Conservation (phyloP, 1,140 invertebrate species). For the Macrobrachium nipponense region DNA sequence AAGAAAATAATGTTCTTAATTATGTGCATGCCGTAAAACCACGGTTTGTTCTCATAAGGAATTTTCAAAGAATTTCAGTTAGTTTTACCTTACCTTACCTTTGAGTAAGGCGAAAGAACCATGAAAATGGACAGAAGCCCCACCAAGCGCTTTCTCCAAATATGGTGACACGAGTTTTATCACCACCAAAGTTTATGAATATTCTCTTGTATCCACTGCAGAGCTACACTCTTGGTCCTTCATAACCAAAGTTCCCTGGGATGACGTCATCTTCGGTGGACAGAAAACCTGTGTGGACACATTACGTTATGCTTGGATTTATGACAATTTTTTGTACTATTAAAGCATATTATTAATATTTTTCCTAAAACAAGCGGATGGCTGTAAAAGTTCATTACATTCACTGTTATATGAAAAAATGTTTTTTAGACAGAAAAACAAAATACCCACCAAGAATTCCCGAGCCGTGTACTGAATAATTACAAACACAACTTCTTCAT, state of each 20-base stretch:
- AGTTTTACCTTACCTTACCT: constrained; percentile 7
- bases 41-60: neutral
- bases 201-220: constrained; percentile 32
- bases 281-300: constrained; percentile 8
- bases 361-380: neutral
- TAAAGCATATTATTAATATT: neutral
- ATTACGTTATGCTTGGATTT: neutral
- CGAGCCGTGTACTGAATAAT: no score
- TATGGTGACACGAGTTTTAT: constrained; percentile 9
- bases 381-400: neutral
- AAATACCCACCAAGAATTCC: no score
- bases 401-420: no score
- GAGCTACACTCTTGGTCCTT: constrained; percentile 29
- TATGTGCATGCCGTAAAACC: no score
- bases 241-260: constrained; percentile 38
- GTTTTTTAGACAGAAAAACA: no score
- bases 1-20: no score
- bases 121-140: constrained; percentile 31
- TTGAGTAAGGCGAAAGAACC: neutral
- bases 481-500: no score
- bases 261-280: constrained; percentile 43
- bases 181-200: constrained; percentile 35
- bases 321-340: neutral
- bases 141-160: constrained; percentile 33
- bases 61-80: neutral